Evolutionary conservation across 2,888 invertebrate species (phyloP), one percentile per base, ranked within the genome.

Genomic region (Melinopterus prodromus): DNA sequence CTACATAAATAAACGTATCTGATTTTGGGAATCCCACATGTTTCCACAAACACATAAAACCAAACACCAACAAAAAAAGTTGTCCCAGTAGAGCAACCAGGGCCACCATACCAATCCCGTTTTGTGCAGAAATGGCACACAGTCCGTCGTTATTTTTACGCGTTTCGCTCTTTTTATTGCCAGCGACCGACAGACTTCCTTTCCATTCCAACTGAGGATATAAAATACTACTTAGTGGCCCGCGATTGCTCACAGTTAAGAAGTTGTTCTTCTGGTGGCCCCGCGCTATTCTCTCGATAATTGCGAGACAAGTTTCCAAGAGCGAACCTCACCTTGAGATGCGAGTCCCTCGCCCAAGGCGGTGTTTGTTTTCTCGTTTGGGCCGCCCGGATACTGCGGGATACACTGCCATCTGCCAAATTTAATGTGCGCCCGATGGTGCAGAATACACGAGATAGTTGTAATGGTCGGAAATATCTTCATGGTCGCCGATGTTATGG

Each of bases 321-420:
- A 53, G 53, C 53, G 53, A 53, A 53, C 53, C 53, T 53, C 53
- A 53, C 53, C 53, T 53, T 53, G 53, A 53, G 53, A 53, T 53
- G 53, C 53, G 7, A 53, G 53, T 53, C 12, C 53, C 12, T 53
- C 53, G 53, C 53, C 9, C 12, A 7, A 12, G 53, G 53, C 53
- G 53, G 53, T 53, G 53, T 53, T 53, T 53, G 53, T 53, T 53
- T 53, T 53, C 53, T 0, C 53, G 5, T 53, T 12, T 12, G 53
- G 53, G 53, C 53, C 53, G 53, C 53, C 53, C 53, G 12, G 7
- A 53, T 9, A 53, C 53, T 53, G 53, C 53, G 53, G 53, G 7
- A 53, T 9, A 53, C 53, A 12, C 53, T 53, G 53, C 53, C 53
- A 53, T 53, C 53, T 53, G 53, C 53, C 53, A 53, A 53, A 53